Evolutionary conservation across 2,888 invertebrate genomes (phyloP).

Genomic region (Tipula lateralis): DNA sequence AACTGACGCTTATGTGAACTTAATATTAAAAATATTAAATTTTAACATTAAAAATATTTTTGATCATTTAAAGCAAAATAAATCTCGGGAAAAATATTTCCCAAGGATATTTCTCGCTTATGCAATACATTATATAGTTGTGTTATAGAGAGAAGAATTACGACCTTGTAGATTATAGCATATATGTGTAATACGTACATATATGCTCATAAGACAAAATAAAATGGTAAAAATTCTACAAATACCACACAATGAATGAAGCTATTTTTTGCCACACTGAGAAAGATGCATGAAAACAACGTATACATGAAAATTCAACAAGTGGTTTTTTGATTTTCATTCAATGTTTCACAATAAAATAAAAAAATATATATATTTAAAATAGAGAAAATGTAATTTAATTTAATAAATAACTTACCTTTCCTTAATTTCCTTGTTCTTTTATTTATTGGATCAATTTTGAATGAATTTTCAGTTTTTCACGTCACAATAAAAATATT

Average conservation of each 20-base stretch:
- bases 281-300: neutral
- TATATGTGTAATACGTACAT: neutral
- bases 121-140: neutral
- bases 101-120: neutral
- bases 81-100: neutral
- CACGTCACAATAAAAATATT: neutral
- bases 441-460: constrained; percentile 19
- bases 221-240: neutral
- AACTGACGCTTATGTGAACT: too few species aligned
- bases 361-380: neutral
- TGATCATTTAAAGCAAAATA: too few species aligned
- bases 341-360: neutral
- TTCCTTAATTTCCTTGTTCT: neutral
- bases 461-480: constrained; percentile 24
- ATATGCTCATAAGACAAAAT: neutral
- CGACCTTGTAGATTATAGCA: neutral
- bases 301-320: constrained; percentile 3
- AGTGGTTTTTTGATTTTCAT: constrained; percentile 7
- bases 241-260: neutral
- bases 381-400: too few species aligned
- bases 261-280: neutral
- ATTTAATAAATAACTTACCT: neutral
- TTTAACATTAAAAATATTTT: too few species aligned
- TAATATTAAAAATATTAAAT: too few species aligned
- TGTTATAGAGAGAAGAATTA: neutral